These are phyloP conservation scores for Dryoscopus gambensis DNA, from an alignment of 2,113 vertebrate species.

Conservation along the genomic window DNA sequence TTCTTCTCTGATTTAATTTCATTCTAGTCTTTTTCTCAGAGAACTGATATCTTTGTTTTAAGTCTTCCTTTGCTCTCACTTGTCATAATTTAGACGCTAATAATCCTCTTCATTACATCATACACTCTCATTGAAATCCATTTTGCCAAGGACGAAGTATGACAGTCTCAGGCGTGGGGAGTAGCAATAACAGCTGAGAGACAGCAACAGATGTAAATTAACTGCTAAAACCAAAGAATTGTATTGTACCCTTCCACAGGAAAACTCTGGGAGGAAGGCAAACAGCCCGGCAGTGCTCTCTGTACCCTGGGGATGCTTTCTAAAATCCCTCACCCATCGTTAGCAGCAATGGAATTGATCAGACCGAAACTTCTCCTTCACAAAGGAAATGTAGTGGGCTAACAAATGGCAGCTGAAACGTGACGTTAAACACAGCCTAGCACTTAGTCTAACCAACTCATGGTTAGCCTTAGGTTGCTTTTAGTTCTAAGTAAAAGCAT, in stretches of 20 bases:
- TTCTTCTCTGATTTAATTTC: neutral
- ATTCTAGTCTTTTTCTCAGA: neutral
- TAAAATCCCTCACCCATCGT: neutral
- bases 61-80: neutral
- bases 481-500: neutral
- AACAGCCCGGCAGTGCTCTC: neutral
- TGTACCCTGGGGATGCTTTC: neutral
- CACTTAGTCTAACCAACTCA: neutral
- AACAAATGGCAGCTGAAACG: neutral
- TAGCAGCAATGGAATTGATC: neutral
- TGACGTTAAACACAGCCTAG: neutral
- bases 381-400: neutral
- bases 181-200: constrained; percentile 13
- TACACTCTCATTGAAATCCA: neutral
- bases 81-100: constrained; percentile 24
- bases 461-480: neutral
- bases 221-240: neutral
- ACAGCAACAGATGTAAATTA: constrained; percentile 10
- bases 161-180: neutral
- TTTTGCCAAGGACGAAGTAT: constrained; percentile 22
- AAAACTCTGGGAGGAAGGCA: neutral
- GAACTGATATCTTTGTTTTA: neutral
- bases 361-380: neutral
- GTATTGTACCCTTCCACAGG: neutral
- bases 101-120: constrained; percentile 5